Percentiles rank a stretch among this genome's conserved stretches.
These are phyloP conservation scores for Acleris emargana DNA, from an alignment of 2,888 invertebrate species.

Conservation along the genomic window DNA sequence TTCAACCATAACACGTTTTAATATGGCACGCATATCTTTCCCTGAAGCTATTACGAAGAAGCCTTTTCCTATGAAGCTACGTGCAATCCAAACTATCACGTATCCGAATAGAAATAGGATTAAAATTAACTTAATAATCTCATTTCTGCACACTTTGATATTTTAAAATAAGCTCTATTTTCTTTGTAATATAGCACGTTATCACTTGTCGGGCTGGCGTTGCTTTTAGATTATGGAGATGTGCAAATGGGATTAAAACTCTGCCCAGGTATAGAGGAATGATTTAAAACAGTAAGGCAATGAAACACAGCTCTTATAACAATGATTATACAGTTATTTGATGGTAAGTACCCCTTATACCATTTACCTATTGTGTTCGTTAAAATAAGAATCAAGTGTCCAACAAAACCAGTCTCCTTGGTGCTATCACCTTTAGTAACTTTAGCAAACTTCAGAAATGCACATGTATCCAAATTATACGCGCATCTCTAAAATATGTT, in stretches of 20 bases:
- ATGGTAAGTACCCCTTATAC: no score
- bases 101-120: conserved; percentile 20
- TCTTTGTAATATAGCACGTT: conserved; percentile 15
- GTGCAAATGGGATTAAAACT: conserved; percentile 36
- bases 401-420: no score
- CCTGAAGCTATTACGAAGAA: background rate
- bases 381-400: no score
- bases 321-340: no score
- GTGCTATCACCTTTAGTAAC: no score
- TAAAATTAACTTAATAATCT: conserved; percentile 16
- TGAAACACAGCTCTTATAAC: no score
- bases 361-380: no score
- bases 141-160: conserved; percentile 9
- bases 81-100: conserved; percentile 18
- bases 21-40: conserved; percentile 4
- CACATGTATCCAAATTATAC: no score
- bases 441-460: no score
- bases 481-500: no score
- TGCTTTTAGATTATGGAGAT: conserved; percentile 36
- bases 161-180: conserved; percentile 24
- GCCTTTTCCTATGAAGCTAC: background rate
- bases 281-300: conserved; percentile 14
- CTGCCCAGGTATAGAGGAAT: background rate
- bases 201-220: conserved; percentile 24
- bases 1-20: background rate